phyloP scores from a whole-genome alignment of 2,113 vertebrate genomes.

The Rhinoderma darwinii region DNA sequence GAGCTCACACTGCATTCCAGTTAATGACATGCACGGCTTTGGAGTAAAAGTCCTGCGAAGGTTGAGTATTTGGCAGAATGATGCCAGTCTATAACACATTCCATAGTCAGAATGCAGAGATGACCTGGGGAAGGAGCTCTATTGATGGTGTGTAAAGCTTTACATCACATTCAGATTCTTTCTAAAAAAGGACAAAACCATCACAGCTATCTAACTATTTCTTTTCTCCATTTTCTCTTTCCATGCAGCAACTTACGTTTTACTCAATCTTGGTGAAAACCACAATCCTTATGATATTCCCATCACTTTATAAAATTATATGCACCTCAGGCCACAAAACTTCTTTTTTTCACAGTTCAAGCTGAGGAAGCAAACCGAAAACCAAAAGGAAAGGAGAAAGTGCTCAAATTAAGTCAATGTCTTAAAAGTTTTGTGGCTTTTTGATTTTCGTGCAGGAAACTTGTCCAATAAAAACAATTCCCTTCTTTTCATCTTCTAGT shows the following conservation, averaged over 20 bases:
- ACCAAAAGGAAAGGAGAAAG: slow-evolving; percentile 66
- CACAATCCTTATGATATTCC: slow-evolving; percentile 62
- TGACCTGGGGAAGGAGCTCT: background rate
- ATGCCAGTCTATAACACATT: slow-evolving; percentile 29
- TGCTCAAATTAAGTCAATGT: slow-evolving; percentile 62
- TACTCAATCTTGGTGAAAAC: slow-evolving; percentile 64
- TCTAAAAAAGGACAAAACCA: slow-evolving; percentile 11
- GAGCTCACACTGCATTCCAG: slow-evolving; percentile 47
- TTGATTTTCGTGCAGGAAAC: slow-evolving; percentile 61
- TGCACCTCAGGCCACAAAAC: slow-evolving; percentile 61
- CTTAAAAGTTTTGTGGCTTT: slow-evolving; percentile 55
- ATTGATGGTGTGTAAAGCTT: background rate
- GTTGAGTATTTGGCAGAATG: background rate
- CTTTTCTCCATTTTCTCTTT: slow-evolving; percentile 59
- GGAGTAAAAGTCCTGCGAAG: slow-evolving; percentile 16
- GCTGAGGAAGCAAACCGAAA: slow-evolving; percentile 47
- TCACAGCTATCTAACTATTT: background rate
- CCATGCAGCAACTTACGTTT: slow-evolving; percentile 57
- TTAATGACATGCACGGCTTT: slow-evolving; percentile 53
- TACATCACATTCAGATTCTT: slow-evolving; percentile 47
- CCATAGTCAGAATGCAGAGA: background rate
- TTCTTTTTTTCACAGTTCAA: slow-evolving; percentile 65
- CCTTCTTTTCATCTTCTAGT: slow-evolving; percentile 60
- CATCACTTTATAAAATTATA: slow-evolving; percentile 63
- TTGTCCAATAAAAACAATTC: slow-evolving; percentile 60